These are phyloP conservation scores for Amblyornis subalaris DNA, from an alignment of 2,113 vertebrate genomes.

Conservation along the genomic window DNA sequence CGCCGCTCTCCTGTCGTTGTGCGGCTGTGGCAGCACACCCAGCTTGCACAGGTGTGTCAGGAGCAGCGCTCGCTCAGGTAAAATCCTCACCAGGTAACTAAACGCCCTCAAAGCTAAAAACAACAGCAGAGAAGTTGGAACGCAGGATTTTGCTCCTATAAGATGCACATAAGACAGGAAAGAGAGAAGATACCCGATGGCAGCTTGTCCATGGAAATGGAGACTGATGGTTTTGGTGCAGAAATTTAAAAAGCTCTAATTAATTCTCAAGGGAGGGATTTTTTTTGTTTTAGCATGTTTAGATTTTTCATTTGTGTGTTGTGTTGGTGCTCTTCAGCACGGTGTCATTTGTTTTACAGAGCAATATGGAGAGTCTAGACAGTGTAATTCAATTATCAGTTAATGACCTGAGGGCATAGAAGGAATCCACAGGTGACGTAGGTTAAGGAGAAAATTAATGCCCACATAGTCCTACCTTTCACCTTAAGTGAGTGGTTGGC, in stretches of 20 bases:
- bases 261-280: not conserved
- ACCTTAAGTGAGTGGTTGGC: not conserved
- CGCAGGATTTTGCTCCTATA: fast-evolving
- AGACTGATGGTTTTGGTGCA: not conserved
- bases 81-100: not conserved
- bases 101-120: not conserved
- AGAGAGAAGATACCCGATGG: not conserved
- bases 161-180: fast-evolving
- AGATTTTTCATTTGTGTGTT: not conserved
- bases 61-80: not conserved
- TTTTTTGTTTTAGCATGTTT: not conserved
- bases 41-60: not conserved
- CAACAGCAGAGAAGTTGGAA: too few relatives aligned
- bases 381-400: not conserved
- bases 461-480: not conserved
- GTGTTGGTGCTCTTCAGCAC: not conserved
- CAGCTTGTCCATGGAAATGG: not conserved
- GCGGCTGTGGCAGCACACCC: not conserved
- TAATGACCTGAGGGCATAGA: not conserved
- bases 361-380: not conserved
- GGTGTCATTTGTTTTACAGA: not conserved
- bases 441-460: not conserved
- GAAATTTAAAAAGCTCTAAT: not conserved
- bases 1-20: too few relatives aligned
- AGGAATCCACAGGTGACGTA: not conserved